A percentile compares a stretch with the other conserved stretches of the same genome.
Conservation (phyloP, 2,888 invertebrate species). For the Pristionchus mayeri region DNA sequence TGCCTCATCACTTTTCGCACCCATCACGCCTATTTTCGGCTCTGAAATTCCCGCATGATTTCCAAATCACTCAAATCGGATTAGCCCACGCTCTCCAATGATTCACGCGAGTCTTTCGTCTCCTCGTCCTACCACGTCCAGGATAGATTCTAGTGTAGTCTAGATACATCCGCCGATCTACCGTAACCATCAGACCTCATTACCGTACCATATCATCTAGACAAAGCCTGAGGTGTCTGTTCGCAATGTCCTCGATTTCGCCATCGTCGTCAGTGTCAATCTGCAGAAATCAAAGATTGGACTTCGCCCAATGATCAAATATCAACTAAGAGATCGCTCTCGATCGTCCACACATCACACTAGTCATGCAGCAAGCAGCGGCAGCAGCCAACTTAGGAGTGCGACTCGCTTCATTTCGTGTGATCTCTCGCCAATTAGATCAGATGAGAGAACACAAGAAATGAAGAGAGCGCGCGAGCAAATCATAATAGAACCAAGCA, state of each 20-base stretch:
- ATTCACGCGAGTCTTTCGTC: background rate
- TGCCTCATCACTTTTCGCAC: background rate
- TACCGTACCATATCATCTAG: conserved; percentile 14
- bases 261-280: conserved; percentile 48
- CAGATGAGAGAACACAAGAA: background rate
- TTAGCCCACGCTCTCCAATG: background rate
- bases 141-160: background rate
- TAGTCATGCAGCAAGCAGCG: background rate
- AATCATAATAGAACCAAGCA: conserved; percentile 28
- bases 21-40: background rate
- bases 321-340: background rate
- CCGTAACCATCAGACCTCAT: background rate
- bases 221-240: conserved; percentile 12
- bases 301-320: background rate
- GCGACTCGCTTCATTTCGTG: background rate
- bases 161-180: background rate
- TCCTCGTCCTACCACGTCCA: background rate
- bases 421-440: background rate
- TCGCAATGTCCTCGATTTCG: conserved; percentile 47
- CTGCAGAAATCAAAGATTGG: background rate
- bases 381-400: background rate
- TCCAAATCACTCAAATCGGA: background rate
- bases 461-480: conserved; percentile 18
- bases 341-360: background rate
- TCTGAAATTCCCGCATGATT: background rate